phyloP scores from a whole-genome alignment of 2,113 vertebrate species.

The Ibidorhyncha struthersii region DNA sequence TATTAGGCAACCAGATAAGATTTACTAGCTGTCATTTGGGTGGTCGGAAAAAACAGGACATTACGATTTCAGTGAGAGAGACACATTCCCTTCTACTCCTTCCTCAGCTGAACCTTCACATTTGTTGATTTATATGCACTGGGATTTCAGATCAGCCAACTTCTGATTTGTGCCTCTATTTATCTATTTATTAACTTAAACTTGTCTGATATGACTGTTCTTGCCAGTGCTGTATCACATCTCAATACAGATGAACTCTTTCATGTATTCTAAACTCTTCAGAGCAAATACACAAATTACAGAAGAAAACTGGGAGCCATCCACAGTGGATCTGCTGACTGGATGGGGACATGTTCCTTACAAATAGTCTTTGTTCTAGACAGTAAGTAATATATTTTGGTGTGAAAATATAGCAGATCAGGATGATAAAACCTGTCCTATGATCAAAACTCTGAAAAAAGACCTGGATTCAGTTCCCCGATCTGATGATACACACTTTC shows the following conservation, averaged over 20 bases:
- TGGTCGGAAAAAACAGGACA: neutral
- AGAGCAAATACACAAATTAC: neutral
- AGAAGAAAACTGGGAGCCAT: neutral
- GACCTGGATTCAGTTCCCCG: neutral
- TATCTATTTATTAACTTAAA: constrained; percentile 12
- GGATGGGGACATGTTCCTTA: neutral
- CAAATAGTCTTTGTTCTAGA: neutral
- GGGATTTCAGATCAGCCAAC: neutral
- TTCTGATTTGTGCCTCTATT: neutral
- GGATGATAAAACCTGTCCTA: neutral
- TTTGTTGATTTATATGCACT: neutral
- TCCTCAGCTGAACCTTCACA: neutral
- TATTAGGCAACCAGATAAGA: neutral
- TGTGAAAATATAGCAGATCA: neutral
- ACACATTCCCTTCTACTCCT: neutral
- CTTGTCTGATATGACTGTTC: neutral
- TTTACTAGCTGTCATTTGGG: neutral
- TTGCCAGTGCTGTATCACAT: neutral
- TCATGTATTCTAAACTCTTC: neutral
- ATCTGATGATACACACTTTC: neutral
- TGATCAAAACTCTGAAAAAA: neutral
- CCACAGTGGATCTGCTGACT: neutral
- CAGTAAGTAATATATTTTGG: neutral
- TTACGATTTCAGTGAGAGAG: neutral
- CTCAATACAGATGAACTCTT: neutral